A percentile compares a stretch with the other conserved stretches of the same genome.
These are phyloP conservation scores for Adelphocoris suturalis DNA, from an alignment of 2,888 invertebrate genomes.

Conservation along the genomic window DNA sequence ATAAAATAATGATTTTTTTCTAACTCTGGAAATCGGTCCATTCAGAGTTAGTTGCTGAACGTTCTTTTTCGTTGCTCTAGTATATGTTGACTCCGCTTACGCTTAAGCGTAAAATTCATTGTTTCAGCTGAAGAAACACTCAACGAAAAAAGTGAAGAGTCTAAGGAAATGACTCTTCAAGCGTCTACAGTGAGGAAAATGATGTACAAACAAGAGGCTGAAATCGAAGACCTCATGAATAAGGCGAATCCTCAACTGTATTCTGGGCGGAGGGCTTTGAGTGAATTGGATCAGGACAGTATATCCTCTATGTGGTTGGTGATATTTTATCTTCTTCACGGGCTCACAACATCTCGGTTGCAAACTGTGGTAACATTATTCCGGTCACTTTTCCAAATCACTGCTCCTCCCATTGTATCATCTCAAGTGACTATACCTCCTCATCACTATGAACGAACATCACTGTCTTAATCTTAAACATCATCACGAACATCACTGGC, in stretches of 20 bases:
- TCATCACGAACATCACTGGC: too few species aligned
- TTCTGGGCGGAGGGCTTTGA: constrained; percentile 41
- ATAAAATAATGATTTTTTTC: too few species aligned
- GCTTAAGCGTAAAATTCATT: too few species aligned
- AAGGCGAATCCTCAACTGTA: constrained; percentile 63
- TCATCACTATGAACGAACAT: neutral
- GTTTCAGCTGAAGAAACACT: constrained; percentile 45
- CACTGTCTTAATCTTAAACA: neutral
- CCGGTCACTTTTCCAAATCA: neutral
- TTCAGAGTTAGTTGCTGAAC: too few species aligned
- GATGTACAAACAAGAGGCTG: constrained; percentile 55
- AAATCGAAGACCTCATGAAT: constrained; percentile 68
- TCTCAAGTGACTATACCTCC: neutral
- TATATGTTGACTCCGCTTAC: too few species aligned
- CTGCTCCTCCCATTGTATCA: neutral
- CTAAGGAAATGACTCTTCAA: constrained; percentile 47
- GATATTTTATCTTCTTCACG: constrained; percentile 17
- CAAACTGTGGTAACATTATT: neutral
- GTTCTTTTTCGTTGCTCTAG: too few species aligned
- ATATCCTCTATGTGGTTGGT: constrained; percentile 59
- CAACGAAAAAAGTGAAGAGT: constrained; percentile 30
- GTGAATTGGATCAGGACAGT: constrained; percentile 62
- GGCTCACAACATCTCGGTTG: neutral
- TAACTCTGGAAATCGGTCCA: too few species aligned
- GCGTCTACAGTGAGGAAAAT: constrained; percentile 52